Evolutionary conservation across 64 coral and sea anemone genomes (phyloP).

Genomic region (Montipora capricornis): DNA sequence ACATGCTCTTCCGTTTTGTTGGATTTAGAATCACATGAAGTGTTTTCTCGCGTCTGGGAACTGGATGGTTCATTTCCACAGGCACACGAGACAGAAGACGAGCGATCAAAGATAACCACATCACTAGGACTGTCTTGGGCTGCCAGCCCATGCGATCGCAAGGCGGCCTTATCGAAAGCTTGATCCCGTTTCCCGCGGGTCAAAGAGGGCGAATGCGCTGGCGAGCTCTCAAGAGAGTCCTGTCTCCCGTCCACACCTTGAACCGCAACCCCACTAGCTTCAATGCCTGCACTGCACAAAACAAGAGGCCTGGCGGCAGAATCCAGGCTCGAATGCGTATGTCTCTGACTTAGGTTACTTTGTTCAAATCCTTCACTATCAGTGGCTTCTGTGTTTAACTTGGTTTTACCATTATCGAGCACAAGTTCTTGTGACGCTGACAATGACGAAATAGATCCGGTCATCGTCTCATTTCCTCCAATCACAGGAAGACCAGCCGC

Average conservation of each 20-base stretch:
- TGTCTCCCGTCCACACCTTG: not conserved
- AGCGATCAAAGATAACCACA: constrained; percentile 33
- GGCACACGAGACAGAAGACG: not conserved
- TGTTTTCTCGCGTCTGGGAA: not conserved
- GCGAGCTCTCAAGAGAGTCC: constrained; percentile 39
- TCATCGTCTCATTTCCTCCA: not conserved
- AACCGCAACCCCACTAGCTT: not conserved
- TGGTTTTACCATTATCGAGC: not conserved
- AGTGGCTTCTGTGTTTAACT: not conserved
- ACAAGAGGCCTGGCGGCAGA: not conserved
- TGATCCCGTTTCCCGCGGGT: constrained; percentile 23
- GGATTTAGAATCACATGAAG: not conserved
- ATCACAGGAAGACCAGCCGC: constrained; percentile 98
- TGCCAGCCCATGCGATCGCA: not conserved
- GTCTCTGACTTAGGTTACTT: not conserved
- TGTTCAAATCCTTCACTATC: not conserved
- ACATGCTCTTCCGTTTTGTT: not conserved
- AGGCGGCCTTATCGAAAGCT: not conserved
- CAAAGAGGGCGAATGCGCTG: constrained; percentile 11
- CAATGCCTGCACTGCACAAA: not conserved
- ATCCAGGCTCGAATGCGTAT: not conserved
- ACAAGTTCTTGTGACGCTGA: not conserved
- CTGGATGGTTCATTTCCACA: not conserved
- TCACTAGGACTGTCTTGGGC: constrained; percentile 23
- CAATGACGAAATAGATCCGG: not conserved